These are phyloP conservation scores for Sympetrum striolatum DNA, from an alignment of 2,888 invertebrate genomes.

Conservation along the genomic window DNA sequence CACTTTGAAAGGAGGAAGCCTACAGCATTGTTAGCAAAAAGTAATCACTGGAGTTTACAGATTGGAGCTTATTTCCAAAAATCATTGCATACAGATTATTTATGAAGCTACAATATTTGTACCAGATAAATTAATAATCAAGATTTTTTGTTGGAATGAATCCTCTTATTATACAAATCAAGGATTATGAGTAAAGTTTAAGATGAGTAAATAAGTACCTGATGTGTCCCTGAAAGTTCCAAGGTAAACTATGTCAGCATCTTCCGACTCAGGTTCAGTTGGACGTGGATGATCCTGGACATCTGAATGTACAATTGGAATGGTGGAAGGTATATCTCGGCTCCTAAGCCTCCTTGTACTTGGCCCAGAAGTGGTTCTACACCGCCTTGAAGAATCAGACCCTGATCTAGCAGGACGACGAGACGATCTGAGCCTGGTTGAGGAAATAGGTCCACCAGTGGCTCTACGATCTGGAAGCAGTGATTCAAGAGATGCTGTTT, in stretches of 20 bases:
- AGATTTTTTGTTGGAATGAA: too few species aligned
- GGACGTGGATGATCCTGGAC: background rate
- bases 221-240: slow-evolving; percentile 25
- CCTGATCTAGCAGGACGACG: background rate
- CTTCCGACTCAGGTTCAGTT: slow-evolving; percentile 11
- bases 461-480: background rate
- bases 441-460: background rate
- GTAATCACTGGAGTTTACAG: too few species aligned
- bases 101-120: too few species aligned
- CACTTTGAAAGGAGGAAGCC: too few species aligned
- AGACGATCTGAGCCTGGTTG: background rate
- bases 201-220: background rate
- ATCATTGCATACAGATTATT: too few species aligned
- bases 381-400: background rate
- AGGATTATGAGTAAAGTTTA: too few species aligned
- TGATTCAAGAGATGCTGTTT: background rate
- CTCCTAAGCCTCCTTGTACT: background rate
- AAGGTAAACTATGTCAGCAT: slow-evolving; percentile 16
- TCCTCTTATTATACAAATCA: too few species aligned
- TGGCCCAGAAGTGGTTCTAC: background rate
- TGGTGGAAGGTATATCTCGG: background rate
- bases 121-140: too few species aligned
- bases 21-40: too few species aligned
- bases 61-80: too few species aligned
- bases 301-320: background rate